Evolutionary conservation across 1,140 invertebrate genomes (phyloP), one percentile per base, ranked within the genome.

Genomic region (Oryzaephilus surinamensis): DNA sequence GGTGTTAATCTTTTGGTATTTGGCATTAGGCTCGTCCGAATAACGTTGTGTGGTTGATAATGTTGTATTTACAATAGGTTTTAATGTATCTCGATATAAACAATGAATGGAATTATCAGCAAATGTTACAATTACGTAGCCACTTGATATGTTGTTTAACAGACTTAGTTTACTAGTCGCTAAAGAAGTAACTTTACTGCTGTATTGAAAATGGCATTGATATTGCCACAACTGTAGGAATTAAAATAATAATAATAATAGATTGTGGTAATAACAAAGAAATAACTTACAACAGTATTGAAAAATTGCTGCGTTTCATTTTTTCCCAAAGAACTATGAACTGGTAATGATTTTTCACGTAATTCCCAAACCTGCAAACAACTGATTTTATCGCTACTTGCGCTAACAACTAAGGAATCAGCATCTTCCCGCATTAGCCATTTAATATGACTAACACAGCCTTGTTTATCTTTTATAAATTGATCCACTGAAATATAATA

Each of bases 331-430:
- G 88, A 54, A 45, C 84, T 81, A 60, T 92, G 84, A 0, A 92
- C 72, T 0, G 73, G 74, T 38, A 87, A 72, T 4, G 79, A 69
- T 29, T 87, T 79, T 52, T 91, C 84, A 4, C 78, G 70, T 4
- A 93, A 63, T 51, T 89, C 84, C 89, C 90, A 95, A 4, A 92
- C 71, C 58, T 92, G 84, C 10, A 93, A 67, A 28, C 79, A 73
- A 52, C 80, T 79, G 10, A 72, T 69, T 17, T 63, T 69, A 5
- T 61, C 64, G 34, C 71, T 70, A 41, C 70, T 79, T 24, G 77
- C 79, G 24, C 76, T 73, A 6, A 89, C 75, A 27, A 87, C 73
- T 7, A 90, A 61, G 1, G 84, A 81, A 66, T 93, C 88, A 3
- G 80, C 77, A 54, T 82, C 82, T 55, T 89, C 88, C 12, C 77